Conservation (phyloP, 2,113 vertebrate species). For the Redunca redunca region DNA sequence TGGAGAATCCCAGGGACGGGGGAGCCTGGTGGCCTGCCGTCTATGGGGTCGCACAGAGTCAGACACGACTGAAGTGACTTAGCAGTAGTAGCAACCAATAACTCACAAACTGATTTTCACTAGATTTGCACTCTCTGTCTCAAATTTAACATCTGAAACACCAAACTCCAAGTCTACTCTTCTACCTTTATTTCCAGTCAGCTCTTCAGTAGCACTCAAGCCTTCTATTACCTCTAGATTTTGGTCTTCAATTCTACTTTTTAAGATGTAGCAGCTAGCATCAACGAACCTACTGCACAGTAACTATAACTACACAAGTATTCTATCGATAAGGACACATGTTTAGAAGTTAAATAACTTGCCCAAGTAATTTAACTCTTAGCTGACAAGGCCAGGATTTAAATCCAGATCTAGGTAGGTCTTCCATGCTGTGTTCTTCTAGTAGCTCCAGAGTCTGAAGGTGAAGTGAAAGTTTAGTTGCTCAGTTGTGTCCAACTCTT, state of each 20-base stretch:
- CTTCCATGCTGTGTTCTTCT: neutral
- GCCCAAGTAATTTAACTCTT: neutral
- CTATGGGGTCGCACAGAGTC: too few relatives aligned
- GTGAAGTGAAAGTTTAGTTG: neutral
- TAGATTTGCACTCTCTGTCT: neutral
- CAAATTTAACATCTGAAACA: neutral
- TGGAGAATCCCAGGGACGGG: too few relatives aligned
- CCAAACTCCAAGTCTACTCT: neutral
- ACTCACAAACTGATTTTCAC: neutral
- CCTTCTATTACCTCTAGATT: neutral
- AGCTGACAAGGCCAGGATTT: neutral
- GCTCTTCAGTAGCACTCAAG: neutral
- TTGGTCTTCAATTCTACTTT: neutral
- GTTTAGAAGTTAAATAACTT: constrained; percentile 28
- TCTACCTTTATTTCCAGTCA: neutral
- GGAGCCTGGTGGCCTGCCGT: too few relatives aligned
- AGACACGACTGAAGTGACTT: too few relatives aligned
- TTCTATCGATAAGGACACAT: neutral
- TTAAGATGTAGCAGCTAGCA: neutral
- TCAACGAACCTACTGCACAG: neutral
- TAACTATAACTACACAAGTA: neutral
- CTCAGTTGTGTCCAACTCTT: neutral
- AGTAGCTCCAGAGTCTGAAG: neutral
- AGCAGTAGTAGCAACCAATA: neutral
- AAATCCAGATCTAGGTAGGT: neutral